Conservation (phyloP, 2,888 invertebrate species). For the Aradus depressus region DNA sequence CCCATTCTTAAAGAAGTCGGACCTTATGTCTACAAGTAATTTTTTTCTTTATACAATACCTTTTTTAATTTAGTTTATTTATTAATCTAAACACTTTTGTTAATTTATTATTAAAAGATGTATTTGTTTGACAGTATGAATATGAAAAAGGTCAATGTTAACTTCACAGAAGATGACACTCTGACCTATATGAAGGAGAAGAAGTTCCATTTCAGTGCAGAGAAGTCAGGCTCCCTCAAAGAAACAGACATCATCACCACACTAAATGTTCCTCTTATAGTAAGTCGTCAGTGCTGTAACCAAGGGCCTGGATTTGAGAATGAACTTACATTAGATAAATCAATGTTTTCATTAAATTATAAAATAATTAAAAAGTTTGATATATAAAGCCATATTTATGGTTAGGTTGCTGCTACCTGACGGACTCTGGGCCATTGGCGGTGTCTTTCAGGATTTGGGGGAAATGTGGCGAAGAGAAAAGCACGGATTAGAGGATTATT, state of each 20-base stretch:
- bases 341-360: too few species aligned
- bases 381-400: too few species aligned
- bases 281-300: constrained; percentile 38
- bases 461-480: too few species aligned
- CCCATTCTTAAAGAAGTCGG: constrained; percentile 23
- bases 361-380: too few species aligned
- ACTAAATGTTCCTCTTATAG: constrained; percentile 47
- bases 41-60: neutral
- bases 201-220: constrained; percentile 42
- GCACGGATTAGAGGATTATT: too few species aligned
- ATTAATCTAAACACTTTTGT: neutral
- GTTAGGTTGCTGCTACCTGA: too few species aligned
- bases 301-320: too few species aligned
- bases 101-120: neutral
- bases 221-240: constrained; percentile 39
- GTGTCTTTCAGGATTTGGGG: too few species aligned
- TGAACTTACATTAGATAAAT: too few species aligned
- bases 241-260: constrained; percentile 45
- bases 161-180: constrained; percentile 40
- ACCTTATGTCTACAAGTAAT: constrained; percentile 25
- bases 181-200: constrained; percentile 44
- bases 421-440: too few species aligned
- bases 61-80: neutral
- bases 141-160: constrained; percentile 15
- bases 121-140: constrained; percentile 13